A percentile compares a stretch with the other conserved stretches of the same genome.
These are phyloP conservation scores for Hydriomena furcata DNA, from an alignment of 2,888 invertebrate genomes.

Conservation along the genomic window DNA sequence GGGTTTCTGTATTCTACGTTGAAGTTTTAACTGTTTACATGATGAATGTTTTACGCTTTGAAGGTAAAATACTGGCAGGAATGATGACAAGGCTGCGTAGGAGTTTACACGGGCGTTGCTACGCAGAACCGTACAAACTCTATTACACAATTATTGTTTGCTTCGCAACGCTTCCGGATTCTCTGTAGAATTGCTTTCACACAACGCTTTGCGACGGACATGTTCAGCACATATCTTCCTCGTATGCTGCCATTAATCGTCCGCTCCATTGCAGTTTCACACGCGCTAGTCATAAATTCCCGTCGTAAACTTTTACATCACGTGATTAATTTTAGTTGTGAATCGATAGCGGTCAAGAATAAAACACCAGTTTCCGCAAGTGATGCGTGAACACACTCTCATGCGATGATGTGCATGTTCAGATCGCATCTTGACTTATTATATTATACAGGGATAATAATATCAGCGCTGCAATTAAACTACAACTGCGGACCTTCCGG, in stretches of 20 bases:
- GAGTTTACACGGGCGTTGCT: slow-evolving; percentile 10
- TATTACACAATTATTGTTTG: slow-evolving; percentile 73
- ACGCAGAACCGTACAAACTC: slow-evolving; percentile 54
- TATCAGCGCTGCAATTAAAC: slow-evolving; percentile 62
- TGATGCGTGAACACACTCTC: slow-evolving; percentile 46
- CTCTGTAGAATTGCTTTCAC: slow-evolving; percentile 62
- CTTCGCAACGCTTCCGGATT: slow-evolving; percentile 70
- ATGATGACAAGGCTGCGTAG: slow-evolving; percentile 5
- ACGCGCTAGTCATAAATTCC: slow-evolving; percentile 37
- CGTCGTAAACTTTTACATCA: slow-evolving; percentile 40
- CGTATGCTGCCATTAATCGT: slow-evolving; percentile 34
- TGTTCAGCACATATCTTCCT: slow-evolving; percentile 34
- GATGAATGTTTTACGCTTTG: not conserved
- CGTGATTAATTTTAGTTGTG: slow-evolving; percentile 40
- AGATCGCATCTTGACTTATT: slow-evolving; percentile 53
- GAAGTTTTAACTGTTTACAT: too few relatives aligned
- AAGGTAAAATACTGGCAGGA: not conserved
- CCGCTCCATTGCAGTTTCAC: slow-evolving; percentile 30
- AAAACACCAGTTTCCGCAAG: slow-evolving; percentile 43
- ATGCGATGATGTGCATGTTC: slow-evolving; percentile 33
- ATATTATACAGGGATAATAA: slow-evolving; percentile 49
- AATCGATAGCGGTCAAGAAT: slow-evolving; percentile 38
- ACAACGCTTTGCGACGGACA: slow-evolving; percentile 44
- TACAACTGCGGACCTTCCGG: slow-evolving; percentile 65
- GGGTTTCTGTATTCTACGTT: not conserved